Base-by-base conservation (phyloP, 2,888 invertebrate species). In the Zaprionus lineosus region DNA sequence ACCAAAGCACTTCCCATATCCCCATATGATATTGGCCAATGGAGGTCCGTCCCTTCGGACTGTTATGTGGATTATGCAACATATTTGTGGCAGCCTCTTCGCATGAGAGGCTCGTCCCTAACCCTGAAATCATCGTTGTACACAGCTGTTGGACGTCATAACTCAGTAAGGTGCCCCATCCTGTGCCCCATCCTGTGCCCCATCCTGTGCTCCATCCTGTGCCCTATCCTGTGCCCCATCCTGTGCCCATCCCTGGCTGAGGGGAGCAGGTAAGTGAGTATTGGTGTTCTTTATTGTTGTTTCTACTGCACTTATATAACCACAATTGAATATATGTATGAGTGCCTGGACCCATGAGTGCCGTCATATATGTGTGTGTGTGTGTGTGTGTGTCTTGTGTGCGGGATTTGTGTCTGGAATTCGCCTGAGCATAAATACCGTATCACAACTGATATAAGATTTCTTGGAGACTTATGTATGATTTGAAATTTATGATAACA, bases 101-200 rank as follows among this genome's bases (percentile, higher is more conserved):
- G 59, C 52, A 57, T 59, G 43, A 46, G 62, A 40, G 31, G 12
- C 47, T 43, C 16, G 33, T 19, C 15, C 21, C 18, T 34, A 36
- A 18, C 44, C 21, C 33, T 59, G 41, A 43, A 9, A 53, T 44
- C n/a, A 50, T 66, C 77, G 72, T 74, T 85, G 64, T 48, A 68
- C 77, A 56, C 81, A 81, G 84, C 81, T 84, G 86, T 66, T 81
- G 65, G 77, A 59, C 61, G 60, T 69, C 81, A 81, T 81, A 81
- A 85, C 86, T 85, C 84, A 82, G 82, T 44, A 51, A 74, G 50
- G 41, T 52, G 29, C 66, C 52, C 37, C 44, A 50, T 59, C 72
- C 60, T 43, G 59, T n/a, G n/a, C n/a, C n/a, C n/a, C n/a, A n/a
- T n/a, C n/a, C n/a, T n/a, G n/a, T n/a, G n/a, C n/a, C n/a, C n/a